These are phyloP conservation scores for Agelas oroides DNA, from an alignment of 37 sponge, comb jelly and placozoan species.

Conservation along the genomic window DNA sequence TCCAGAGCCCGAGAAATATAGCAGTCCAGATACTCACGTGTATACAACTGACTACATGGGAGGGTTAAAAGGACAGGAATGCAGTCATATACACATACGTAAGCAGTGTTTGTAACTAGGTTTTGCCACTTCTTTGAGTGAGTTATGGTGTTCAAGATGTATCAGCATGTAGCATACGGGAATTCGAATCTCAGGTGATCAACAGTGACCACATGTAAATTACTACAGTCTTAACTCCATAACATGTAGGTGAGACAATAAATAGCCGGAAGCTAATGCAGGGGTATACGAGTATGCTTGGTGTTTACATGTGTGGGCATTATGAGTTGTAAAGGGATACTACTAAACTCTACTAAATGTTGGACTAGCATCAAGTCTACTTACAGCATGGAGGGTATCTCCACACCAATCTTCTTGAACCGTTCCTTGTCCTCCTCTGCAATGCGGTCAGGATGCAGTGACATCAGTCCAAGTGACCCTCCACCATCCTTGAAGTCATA, in stretches of 20 bases:
- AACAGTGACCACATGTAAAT: no score
- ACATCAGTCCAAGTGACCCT: constrained; percentile 58
- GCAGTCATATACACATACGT: no score
- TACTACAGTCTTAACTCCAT: background rate
- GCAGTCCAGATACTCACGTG: constrained; percentile 65
- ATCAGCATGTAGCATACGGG: no score
- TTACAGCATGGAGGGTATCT: constrained; percentile 68
- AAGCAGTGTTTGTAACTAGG: no score
- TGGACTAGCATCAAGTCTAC: background rate
- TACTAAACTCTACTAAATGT: no score
- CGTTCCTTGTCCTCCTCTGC: constrained; percentile 19
- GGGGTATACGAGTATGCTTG: no score
- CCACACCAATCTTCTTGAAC: constrained; percentile 53
- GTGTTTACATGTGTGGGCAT: no score
- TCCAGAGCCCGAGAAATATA: constrained; percentile 80
- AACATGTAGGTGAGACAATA: background rate
- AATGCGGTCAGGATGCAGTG: constrained; percentile 71
- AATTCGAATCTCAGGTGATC: no score
- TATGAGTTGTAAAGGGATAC: no score
- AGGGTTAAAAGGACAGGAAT: background rate
- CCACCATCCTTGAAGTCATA: constrained; percentile 77
- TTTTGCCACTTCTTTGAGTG: background rate
- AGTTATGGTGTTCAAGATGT: background rate
- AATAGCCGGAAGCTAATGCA: no score
- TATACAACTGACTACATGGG: constrained; percentile 52